Conservation (phyloP, 2,113 vertebrate genomes). For the Macaca nemestrina region DNA sequence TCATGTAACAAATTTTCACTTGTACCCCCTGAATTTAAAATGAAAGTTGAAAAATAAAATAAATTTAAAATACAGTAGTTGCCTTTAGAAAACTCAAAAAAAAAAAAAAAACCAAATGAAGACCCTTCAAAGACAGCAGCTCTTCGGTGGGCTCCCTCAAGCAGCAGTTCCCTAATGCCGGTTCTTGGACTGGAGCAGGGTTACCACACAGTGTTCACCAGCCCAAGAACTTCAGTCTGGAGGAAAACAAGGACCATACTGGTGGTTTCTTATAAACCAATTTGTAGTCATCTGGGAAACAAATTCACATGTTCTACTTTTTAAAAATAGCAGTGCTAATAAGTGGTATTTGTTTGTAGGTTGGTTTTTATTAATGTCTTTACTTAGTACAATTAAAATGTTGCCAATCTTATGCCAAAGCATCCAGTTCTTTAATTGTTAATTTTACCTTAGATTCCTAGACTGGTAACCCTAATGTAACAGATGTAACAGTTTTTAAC, state of each 20-base stretch:
- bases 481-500: background rate
- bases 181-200: background rate
- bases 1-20: no score
- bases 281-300: background rate
- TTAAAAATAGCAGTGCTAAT: background rate
- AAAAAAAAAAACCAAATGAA: no score
- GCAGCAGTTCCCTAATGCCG: background rate
- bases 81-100: no score
- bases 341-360: background rate
- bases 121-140: background rate
- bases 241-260: background rate
- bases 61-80: no score
- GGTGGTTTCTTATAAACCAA: background rate
- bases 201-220: background rate
- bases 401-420: background rate
- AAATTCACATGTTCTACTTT: background rate
- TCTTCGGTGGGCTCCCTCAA: background rate
- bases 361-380: background rate
- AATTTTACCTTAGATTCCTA: background rate
- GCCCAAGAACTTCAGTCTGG: background rate
- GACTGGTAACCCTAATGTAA: background rate
- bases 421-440: background rate
- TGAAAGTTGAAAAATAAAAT: no score
- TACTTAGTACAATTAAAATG: background rate
- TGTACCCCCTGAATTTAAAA: no score